A percentile compares a stretch with the other conserved stretches of the same genome.
Conservation (phyloP, 1,140 invertebrate species). For the Agraylea sexmaculata region DNA sequence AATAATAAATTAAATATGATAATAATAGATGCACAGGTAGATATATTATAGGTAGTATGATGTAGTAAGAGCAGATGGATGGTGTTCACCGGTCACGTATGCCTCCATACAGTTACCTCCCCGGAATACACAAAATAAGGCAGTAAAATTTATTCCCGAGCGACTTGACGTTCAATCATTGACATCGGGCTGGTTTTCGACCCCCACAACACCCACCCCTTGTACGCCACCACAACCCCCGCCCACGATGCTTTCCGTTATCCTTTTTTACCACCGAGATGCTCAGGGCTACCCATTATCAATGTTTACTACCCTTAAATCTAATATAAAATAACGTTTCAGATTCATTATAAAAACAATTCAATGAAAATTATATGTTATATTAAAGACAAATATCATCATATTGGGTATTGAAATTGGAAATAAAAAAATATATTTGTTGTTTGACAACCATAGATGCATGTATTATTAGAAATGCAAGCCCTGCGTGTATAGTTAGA, state of each 20-base stretch:
- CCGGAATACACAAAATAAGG: constrained; percentile 23
- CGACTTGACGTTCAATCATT: constrained; percentile 40
- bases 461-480: constrained; percentile 3
- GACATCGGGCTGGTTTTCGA: constrained; percentile 36
- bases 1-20: too few relatives aligned
- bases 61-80: too few relatives aligned
- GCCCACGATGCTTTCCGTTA: constrained; percentile 1
- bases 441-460: neutral
- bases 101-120: constrained; percentile 19
- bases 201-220: constrained; percentile 24
- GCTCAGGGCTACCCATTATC: too few relatives aligned
- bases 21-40: too few relatives aligned
- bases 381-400: too few relatives aligned
- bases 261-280: constrained; percentile 10
- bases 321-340: too few relatives aligned
- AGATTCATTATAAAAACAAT: too few relatives aligned
- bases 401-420: too few relatives aligned
- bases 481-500: constrained; percentile 15
- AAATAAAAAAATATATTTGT: neutral
- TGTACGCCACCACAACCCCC: constrained; percentile 7
- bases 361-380: too few relatives aligned
- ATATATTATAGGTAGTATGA: too few relatives aligned
- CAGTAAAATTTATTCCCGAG: constrained; percentile 37
- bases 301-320: too few relatives aligned
- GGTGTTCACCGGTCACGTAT: too few relatives aligned